phyloP scores from a whole-genome alignment of 2,797 vertebrate species.

The Neomorphus geoffroyi region DNA sequence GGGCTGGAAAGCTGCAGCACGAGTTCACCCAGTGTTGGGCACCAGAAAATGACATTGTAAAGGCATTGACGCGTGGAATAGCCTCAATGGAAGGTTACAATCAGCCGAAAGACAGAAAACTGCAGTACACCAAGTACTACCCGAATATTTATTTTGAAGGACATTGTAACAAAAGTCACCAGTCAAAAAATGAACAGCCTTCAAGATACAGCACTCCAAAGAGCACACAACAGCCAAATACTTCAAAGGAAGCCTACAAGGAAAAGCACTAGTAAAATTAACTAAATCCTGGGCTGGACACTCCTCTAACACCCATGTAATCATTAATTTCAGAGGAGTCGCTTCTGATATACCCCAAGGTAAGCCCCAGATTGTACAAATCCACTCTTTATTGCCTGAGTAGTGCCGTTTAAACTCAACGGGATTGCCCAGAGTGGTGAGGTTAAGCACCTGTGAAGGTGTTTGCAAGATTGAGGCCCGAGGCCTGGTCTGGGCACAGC shows the following conservation, averaged over 20 bases:
- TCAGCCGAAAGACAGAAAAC: neutral
- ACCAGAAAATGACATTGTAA: neutral
- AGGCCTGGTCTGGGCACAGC: constrained; percentile 11
- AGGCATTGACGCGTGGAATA: neutral
- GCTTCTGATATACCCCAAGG: neutral
- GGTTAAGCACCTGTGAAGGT: constrained; percentile 51
- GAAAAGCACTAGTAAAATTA: constrained; percentile 1
- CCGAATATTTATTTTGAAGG: neutral
- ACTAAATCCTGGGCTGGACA: neutral
- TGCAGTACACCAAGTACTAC: neutral
- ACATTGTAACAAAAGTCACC: neutral
- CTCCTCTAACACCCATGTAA: neutral
- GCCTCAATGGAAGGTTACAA: neutral
- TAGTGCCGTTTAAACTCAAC: constrained; percentile 28
- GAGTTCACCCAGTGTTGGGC: neutral
- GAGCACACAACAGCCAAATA: neutral
- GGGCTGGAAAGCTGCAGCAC: neutral
- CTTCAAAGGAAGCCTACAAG: neutral
- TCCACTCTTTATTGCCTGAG: constrained; percentile 19
- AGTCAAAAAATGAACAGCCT: neutral
- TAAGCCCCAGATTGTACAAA: constrained; percentile 40
- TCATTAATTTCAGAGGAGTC: neutral
- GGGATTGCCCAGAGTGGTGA: constrained; percentile 24
- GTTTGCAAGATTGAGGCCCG: neutral
- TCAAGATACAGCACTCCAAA: neutral